Evolutionary conservation across 2,888 invertebrate species (phyloP), one percentile per base, ranked within the genome.

Genomic region (Agriopis marginaria): DNA sequence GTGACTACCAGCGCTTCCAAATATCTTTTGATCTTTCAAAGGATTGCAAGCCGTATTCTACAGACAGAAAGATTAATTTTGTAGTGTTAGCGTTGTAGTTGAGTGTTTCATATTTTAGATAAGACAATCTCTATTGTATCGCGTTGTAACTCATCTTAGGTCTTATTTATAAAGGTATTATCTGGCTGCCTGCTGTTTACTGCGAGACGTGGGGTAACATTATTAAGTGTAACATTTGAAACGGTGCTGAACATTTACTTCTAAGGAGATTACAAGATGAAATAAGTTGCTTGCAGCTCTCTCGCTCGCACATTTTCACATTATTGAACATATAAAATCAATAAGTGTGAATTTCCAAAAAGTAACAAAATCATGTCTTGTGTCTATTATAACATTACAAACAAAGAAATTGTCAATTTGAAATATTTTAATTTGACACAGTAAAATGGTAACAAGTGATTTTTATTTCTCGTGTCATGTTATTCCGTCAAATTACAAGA

Each of bases 161-260:
- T 75, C 77, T 77, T 80, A 77, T 80, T 80, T 80, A 82, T 79
- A 71, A 76, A 65, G 69, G 76, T 71, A 75, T 79, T 80, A 79
- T 77, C 75, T 50, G 45, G 61, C 60, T 17, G 66, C 42, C 65
- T 54, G 54, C 66, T 70, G 70, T 59, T 70, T 59, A 53, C 62
- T 44, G 63, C 58, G 17, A 54, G 47, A 66, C 66, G 49, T 55
- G 66, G 54, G 54, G 44, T 70, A 50, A 59, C 50, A 65, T 69
- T 65, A 63, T 68, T 64, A 59, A 47, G 53, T 62, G 69, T 65
- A 61, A 61, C 59, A 60, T 68, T 63, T 45, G 68, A 39, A 55
- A 61, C 47, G 59, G 40, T 39, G 10, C 23, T 59, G 40, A 63
- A 23, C 44, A 11, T n/a, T 14, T 49, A 49, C 14, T 40, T 51